Conservation (phyloP, 2,113 vertebrate species). For the Microcebus murinus region DNA sequence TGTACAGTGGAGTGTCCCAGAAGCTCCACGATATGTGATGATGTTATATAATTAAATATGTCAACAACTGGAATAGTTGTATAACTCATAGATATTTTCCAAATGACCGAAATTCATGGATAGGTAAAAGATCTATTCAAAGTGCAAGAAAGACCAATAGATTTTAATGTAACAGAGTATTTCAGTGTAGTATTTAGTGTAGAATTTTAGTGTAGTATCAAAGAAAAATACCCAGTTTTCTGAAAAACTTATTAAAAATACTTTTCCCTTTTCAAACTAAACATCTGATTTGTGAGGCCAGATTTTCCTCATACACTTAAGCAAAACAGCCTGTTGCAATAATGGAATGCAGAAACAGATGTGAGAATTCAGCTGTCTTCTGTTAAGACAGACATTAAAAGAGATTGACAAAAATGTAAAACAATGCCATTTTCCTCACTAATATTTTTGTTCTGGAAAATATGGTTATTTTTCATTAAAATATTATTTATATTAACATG, state of each 20-base stretch:
- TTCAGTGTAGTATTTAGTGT: not conserved
- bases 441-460: slow-evolving; percentile 1
- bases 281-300: not conserved
- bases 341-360: not conserved
- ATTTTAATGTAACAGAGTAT: not conserved
- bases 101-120: not conserved
- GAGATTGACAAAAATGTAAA: slow-evolving; percentile 13
- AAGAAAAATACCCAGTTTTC: slow-evolving; percentile 12
- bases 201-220: not conserved
- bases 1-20: not conserved
- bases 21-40: not conserved
- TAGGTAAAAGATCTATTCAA: not conserved
- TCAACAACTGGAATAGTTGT: not conserved
- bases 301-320: not conserved
- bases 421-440: not conserved
- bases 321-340: not conserved
- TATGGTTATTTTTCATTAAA: not conserved
- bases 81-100: not conserved
- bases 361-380: not conserved
- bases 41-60: not conserved
- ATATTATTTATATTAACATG: not conserved
- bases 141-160: not conserved
- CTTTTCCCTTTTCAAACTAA: slow-evolving; percentile 28
- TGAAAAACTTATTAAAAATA: not conserved
- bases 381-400: not conserved